These are phyloP conservation scores for Lacerta agilis DNA, from an alignment of 2,797 vertebrate species.

Conservation along the genomic window DNA sequence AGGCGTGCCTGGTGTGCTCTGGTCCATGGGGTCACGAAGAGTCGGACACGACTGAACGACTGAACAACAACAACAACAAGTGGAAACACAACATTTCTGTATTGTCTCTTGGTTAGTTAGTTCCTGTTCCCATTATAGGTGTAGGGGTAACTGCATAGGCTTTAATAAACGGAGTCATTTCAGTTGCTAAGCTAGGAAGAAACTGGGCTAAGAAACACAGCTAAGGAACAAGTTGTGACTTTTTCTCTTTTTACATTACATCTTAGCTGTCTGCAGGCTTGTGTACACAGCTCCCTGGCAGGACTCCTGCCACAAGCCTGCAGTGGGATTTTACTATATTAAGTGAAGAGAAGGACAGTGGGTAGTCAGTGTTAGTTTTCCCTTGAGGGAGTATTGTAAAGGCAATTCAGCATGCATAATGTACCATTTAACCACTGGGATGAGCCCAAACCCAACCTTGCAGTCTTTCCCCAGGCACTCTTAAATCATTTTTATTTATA, in stretches of 20 bases:
- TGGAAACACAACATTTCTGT: background rate
- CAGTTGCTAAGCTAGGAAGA: background rate
- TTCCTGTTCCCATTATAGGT: background rate
- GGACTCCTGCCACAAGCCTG: background rate
- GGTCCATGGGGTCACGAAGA: no score
- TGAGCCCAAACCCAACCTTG: background rate
- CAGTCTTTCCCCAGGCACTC: background rate
- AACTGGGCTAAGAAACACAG: background rate
- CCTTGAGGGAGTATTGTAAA: background rate
- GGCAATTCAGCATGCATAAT: background rate
- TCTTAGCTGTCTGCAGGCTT: background rate
- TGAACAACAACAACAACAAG: no score
- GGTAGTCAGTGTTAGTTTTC: background rate
- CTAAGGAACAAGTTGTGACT: background rate
- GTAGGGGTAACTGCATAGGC: background rate
- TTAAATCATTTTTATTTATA: background rate
- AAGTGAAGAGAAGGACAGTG: background rate
- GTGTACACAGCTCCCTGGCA: background rate
- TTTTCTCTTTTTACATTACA: background rate
- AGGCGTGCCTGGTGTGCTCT: no score
- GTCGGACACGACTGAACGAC: no score
- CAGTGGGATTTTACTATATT: background rate
- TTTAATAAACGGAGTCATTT: background rate
- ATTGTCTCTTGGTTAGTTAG: background rate
- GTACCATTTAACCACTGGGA: background rate